These are phyloP conservation scores for Neogobius melanostomus DNA, from an alignment of 2,113 vertebrate genomes.

Conservation along the genomic window DNA sequence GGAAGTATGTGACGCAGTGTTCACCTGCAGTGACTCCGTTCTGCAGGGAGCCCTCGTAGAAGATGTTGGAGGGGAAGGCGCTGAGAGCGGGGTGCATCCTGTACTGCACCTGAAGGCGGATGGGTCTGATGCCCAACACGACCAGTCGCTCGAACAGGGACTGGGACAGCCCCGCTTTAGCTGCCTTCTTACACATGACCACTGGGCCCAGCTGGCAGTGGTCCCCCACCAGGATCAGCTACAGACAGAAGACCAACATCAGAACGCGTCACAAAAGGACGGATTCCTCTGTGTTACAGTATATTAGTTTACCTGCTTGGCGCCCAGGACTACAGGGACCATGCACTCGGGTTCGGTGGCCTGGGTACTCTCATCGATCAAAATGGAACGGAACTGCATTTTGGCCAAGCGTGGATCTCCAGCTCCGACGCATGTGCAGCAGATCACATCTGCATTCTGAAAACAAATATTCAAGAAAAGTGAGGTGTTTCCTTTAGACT, in stretches of 20 bases:
- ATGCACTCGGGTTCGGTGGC: constrained; percentile 94
- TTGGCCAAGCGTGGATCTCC: constrained; percentile 92
- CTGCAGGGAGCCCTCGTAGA: constrained; percentile 93
- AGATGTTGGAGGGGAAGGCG: constrained; percentile 95
- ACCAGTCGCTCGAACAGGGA: constrained; percentile 91
- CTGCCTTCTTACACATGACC: constrained; percentile 96
- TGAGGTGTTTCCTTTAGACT: too few species aligned
- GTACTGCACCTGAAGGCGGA: constrained; percentile 93
- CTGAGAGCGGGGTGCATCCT: constrained; percentile 94
- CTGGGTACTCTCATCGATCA: constrained; percentile 94
- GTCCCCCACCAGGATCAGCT: constrained; percentile 94
- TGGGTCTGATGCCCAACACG: constrained; percentile 91
- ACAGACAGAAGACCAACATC: neutral
- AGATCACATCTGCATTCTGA: constrained; percentile 93
- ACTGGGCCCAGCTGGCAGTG: constrained; percentile 95
- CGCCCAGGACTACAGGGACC: constrained; percentile 91
- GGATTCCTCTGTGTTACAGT: neutral
- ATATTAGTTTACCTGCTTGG: constrained; percentile 82
- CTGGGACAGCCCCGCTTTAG: constrained; percentile 91
- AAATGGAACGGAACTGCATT: constrained; percentile 95
- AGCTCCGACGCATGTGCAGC: constrained; percentile 91
- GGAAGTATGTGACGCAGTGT: neutral
- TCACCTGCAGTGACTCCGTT: constrained; percentile 91
- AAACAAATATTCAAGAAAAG: neutral
- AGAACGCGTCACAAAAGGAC: neutral